Conservation (phyloP, 2,797 vertebrate genomes). For the Euthynnus affinis region DNA sequence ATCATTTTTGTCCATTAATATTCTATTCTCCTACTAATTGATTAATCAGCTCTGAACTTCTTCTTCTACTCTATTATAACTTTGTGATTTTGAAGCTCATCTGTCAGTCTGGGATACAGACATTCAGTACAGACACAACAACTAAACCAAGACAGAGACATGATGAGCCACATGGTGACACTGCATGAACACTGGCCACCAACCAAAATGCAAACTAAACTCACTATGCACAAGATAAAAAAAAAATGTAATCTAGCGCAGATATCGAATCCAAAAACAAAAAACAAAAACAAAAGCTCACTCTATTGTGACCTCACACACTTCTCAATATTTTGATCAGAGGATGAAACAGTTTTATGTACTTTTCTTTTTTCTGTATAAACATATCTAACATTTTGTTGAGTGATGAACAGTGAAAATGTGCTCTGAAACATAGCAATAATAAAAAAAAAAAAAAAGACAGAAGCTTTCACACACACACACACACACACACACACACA, state of each 20-base stretch:
- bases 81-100: neutral
- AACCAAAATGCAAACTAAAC: slow-evolving; percentile 23
- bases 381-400: neutral
- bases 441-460: neutral
- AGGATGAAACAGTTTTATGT: neutral
- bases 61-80: too few relatives aligned
- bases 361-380: neutral
- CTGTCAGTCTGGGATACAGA: neutral
- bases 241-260: neutral
- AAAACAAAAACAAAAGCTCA: neutral
- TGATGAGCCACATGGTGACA: slow-evolving; percentile 24
- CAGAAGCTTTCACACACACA: slow-evolving; percentile 13
- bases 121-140: slow-evolving; percentile 11
- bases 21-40: too few relatives aligned
- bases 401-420: neutral
- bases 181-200: slow-evolving; percentile 4
- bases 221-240: neutral
- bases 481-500: neutral
- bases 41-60: too few relatives aligned
- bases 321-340: neutral
- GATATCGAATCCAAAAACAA: neutral
- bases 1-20: too few relatives aligned
- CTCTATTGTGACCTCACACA: neutral
- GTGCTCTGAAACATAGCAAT: neutral
- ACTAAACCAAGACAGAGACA: neutral